These are phyloP conservation scores for Lateolabrax maculatus DNA, from an alignment of 2,797 vertebrate genomes.

Conservation along the genomic window DNA sequence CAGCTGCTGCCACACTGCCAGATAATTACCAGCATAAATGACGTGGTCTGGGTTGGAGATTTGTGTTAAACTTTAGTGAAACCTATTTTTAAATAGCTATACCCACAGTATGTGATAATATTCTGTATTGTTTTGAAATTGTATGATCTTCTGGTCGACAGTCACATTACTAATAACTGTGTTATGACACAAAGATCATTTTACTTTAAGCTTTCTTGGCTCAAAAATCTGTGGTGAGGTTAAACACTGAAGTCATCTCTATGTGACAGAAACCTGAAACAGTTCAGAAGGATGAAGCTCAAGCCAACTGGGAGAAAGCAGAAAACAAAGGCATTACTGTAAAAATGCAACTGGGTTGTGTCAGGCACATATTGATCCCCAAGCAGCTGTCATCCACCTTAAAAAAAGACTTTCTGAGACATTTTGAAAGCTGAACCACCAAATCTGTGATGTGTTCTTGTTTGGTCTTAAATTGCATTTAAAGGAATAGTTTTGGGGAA, in stretches of 20 bases:
- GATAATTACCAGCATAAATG: slow-evolving; percentile 22
- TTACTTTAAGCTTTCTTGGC: slow-evolving; percentile 29
- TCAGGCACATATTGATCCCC: neutral
- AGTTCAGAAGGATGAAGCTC: slow-evolving; percentile 1
- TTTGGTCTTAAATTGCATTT: neutral
- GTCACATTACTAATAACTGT: slow-evolving; percentile 21
- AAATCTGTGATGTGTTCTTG: neutral
- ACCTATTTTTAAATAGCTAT: neutral
- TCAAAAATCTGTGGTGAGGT: slow-evolving; percentile 15
- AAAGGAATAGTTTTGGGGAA: neutral
- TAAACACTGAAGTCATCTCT: slow-evolving; percentile 19
- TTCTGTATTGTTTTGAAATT: neutral
- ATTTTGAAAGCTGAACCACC: neutral
- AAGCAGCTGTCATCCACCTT: neutral
- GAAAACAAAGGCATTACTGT: slow-evolving; percentile 23
- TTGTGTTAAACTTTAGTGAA: neutral
- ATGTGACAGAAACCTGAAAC: slow-evolving; percentile 26
- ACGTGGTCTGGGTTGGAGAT: neutral
- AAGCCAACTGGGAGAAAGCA: slow-evolving; percentile 20
- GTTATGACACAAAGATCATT: slow-evolving; percentile 19
- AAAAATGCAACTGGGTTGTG: slow-evolving; percentile 9
- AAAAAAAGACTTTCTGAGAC: neutral
- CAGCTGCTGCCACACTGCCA: slow-evolving; percentile 37
- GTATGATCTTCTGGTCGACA: neutral
- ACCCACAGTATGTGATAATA: neutral